phyloP scores from a whole-genome alignment of 2,888 invertebrate genomes.

The Theodoxus fluviatilis region DNA sequence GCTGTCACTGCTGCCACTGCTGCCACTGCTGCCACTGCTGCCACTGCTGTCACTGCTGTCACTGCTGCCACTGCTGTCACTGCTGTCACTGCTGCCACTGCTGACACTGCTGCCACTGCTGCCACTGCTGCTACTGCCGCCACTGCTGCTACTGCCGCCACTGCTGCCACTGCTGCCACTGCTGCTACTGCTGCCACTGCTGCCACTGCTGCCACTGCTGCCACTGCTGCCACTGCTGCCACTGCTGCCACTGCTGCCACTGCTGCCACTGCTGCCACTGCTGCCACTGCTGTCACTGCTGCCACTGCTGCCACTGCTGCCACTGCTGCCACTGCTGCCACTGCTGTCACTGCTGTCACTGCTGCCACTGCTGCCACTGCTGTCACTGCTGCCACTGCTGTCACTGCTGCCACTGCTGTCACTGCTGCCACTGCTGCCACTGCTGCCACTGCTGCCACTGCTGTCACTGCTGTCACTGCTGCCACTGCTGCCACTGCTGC shows the following conservation, averaged over 20 bases:
- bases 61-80: no score
- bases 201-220: slow-evolving; percentile 16
- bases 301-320: slow-evolving; percentile 18
- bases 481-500: slow-evolving; percentile 29
- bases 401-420: neutral
- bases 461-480: slow-evolving; percentile 31
- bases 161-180: no score
- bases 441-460: no score
- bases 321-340: neutral
- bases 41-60: no score
- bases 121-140: no score
- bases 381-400: neutral
- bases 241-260: slow-evolving; percentile 14
- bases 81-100: no score
- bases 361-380: slow-evolving; percentile 14
- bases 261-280: slow-evolving; percentile 2
- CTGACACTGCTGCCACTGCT: no score
- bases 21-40: no score
- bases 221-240: slow-evolving; percentile 17
- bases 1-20: no score
- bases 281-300: slow-evolving; percentile 3
- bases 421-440: neutral
- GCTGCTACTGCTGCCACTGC: slow-evolving; percentile 20
- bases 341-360: slow-evolving; percentile 15
- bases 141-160: no score